These are phyloP conservation scores for Brachypalpus laphriformis DNA, from an alignment of 2,888 invertebrate species.

Conservation along the genomic window DNA sequence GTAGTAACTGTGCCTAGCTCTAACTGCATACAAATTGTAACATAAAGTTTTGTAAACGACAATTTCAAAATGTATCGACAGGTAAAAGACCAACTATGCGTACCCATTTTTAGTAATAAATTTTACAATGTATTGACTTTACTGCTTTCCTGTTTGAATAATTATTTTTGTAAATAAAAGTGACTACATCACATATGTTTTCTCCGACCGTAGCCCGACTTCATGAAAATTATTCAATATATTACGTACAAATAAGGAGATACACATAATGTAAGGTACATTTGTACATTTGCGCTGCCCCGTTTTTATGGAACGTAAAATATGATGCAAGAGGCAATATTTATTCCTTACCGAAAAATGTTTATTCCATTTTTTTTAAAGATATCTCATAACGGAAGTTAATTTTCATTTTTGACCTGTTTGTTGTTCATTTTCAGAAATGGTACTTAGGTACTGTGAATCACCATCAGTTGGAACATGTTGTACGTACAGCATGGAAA, in stretches of 20 bases:
- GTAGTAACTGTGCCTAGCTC: too few relatives aligned
- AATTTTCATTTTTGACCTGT: neutral
- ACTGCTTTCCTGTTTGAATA: constrained; percentile 5
- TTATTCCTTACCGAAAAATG: neutral
- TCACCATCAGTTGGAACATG: constrained; percentile 84
- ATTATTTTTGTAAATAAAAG: constrained; percentile 35
- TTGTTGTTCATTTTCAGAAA: constrained; percentile 78
- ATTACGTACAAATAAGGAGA: neutral
- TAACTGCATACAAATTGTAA: too few relatives aligned
- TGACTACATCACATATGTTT: constrained; percentile 7
- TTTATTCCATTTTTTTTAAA: neutral
- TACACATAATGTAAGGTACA: neutral
- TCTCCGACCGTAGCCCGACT: neutral
- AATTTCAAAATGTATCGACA: neutral
- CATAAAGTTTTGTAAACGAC: neutral
- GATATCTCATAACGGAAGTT: neutral
- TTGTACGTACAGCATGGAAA: constrained; percentile 86
- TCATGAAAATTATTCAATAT: neutral
- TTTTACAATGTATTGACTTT: too few relatives aligned
- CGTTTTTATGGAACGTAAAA: constrained; percentile 2
- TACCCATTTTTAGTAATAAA: neutral
- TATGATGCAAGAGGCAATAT: constrained; percentile 6
- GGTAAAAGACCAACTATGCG: constrained; percentile 4
- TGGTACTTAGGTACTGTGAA: constrained; percentile 82
- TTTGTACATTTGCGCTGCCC: neutral